phyloP scores from a whole-genome alignment of 2,113 vertebrate genomes.

The Bagarius yarrelli region DNA sequence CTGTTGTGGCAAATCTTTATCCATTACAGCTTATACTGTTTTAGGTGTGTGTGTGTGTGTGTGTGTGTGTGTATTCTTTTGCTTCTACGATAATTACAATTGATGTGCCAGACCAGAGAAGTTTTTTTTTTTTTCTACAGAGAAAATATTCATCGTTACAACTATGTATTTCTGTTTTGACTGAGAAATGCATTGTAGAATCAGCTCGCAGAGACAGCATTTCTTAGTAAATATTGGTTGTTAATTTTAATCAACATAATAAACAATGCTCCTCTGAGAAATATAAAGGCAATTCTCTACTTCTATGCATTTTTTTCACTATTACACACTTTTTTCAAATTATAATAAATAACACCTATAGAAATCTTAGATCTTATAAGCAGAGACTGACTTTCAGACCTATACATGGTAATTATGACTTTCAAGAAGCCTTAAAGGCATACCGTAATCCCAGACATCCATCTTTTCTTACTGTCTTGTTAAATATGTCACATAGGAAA shows the following conservation, averaged over 20 bases:
- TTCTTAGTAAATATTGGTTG: neutral
- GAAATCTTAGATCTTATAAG: neutral
- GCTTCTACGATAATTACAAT: neutral
- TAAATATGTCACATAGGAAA: neutral
- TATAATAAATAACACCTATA: neutral
- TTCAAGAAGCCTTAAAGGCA: neutral
- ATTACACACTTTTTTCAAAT: neutral
- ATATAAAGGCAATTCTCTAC: neutral
- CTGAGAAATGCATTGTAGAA: neutral
- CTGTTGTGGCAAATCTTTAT: slow-evolving; percentile 36
- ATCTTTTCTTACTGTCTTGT: neutral
- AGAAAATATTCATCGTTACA: neutral
- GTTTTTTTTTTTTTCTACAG: neutral
- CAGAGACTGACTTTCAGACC: neutral
- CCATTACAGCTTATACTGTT: slow-evolving; percentile 9
- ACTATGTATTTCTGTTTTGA: neutral
- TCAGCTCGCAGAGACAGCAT: neutral
- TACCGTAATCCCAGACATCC: neutral
- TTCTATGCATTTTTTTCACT: neutral
- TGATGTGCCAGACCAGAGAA: neutral
- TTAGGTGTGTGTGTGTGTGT: neutral
- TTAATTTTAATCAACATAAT: slow-evolving; percentile 6
- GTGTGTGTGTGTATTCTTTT: neutral
- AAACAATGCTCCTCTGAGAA: neutral
- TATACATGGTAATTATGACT: neutral